Evolutionary conservation across 2,888 invertebrate genomes (phyloP).

Genomic region (Drosophila histrio): DNA sequence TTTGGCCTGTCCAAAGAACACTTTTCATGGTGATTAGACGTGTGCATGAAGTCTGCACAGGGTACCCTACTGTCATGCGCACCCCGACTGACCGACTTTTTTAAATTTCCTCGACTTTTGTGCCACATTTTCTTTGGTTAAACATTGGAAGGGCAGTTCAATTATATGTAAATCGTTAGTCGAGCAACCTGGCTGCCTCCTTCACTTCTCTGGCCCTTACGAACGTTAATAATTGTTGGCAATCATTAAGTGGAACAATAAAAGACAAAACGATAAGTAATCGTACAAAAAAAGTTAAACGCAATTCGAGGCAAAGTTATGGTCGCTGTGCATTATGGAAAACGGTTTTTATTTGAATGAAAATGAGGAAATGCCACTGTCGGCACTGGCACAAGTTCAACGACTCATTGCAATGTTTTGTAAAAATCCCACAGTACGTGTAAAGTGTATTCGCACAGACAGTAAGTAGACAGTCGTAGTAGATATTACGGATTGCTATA

Average conservation of each 20-base stretch:
- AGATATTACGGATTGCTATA: slow-evolving; percentile 29
- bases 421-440: slow-evolving; percentile 12
- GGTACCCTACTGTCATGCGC: too few relatives aligned
- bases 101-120: not conserved
- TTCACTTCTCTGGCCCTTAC: not conserved
- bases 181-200: not conserved
- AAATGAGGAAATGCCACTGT: slow-evolving; percentile 65
- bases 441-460: not conserved
- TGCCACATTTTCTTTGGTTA: slow-evolving; percentile 3
- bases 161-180: slow-evolving; percentile 31
- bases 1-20: too few relatives aligned
- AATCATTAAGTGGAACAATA: slow-evolving; percentile 57
- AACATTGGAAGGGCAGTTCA: slow-evolving; percentile 29
- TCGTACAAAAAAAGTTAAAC: slow-evolving; percentile 24
- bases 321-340: slow-evolving; percentile 44
- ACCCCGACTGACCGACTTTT: too few relatives aligned
- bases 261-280: slow-evolving; percentile 34
- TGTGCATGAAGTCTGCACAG: too few relatives aligned
- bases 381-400: slow-evolving; percentile 64
- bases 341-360: slow-evolving; percentile 63
- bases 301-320: slow-evolving; percentile 17
- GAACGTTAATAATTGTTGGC: slow-evolving; percentile 43
- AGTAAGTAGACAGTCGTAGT: not conserved
- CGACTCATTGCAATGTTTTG: slow-evolving; percentile 42
- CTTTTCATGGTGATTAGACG: too few relatives aligned